Conservation (phyloP, 2,888 invertebrate species). For the Chironomus tentans region DNA sequence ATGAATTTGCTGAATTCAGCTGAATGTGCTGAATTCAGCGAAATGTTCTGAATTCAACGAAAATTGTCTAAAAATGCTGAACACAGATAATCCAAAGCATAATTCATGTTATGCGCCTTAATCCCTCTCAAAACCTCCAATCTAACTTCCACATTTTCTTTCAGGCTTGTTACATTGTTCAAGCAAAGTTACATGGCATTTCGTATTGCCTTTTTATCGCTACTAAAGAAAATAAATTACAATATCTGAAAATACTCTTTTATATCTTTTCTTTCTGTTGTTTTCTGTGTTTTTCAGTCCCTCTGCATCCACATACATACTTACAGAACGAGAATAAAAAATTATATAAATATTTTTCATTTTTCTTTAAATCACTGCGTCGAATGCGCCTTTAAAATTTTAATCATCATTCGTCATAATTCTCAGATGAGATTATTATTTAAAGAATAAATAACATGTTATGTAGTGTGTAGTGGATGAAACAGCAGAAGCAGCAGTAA, state of each 20-base stretch:
- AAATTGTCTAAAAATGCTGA: too few relatives aligned
- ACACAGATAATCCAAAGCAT: too few relatives aligned
- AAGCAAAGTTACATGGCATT: too few relatives aligned
- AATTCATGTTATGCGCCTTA: too few relatives aligned
- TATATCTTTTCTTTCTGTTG: background rate
- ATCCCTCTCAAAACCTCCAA: too few relatives aligned
- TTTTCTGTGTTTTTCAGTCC: background rate
- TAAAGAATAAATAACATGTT: conserved; percentile 4
- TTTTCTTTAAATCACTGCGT: conserved; percentile 12
- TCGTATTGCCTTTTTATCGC: background rate
- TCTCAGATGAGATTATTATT: conserved; percentile 22
- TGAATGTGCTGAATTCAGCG: too few relatives aligned
- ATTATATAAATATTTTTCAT: background rate
- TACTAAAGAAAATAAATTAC: conserved; percentile 15
- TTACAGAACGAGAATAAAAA: background rate
- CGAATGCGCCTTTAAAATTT: conserved; percentile 17
- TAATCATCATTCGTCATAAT: conserved; percentile 27
- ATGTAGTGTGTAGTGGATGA: background rate
- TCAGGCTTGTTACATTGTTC: background rate
- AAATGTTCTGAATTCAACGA: too few relatives aligned
- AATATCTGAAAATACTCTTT: conserved; percentile 18
- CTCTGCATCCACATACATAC: background rate
- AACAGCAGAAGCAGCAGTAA: background rate
- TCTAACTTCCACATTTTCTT: too few relatives aligned
- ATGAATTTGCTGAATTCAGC: too few relatives aligned